Evolutionary conservation across 2,113 vertebrate species (phyloP).

Genomic region (Spea bombifrons): DNA sequence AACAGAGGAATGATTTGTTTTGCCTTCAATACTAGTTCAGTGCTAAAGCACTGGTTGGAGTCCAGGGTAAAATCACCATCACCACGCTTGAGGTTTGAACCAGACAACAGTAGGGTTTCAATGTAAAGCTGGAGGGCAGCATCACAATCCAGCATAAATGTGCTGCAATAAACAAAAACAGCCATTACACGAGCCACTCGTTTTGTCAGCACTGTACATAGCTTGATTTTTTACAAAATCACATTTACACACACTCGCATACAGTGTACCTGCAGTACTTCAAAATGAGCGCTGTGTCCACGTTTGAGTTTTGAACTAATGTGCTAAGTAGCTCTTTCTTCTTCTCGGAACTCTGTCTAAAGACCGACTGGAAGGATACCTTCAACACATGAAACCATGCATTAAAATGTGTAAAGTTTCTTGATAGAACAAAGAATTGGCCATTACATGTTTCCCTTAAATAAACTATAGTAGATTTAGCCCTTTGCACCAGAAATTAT

Average conservation of each 20-base stretch:
- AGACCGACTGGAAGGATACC: constrained; percentile 92
- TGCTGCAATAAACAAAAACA: constrained; percentile 60
- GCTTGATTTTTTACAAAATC: not conserved
- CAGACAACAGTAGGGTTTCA: constrained; percentile 80
- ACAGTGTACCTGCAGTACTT: constrained; percentile 84
- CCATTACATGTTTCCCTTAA: too few species aligned
- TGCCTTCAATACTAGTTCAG: constrained; percentile 67
- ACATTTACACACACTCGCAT: constrained; percentile 8
- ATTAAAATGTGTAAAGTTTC: too few species aligned
- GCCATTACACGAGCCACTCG: not conserved
- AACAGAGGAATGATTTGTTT: constrained; percentile 79
- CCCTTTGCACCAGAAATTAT: too few species aligned
- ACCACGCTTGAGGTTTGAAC: constrained; percentile 49
- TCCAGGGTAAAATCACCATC: constrained; percentile 51
- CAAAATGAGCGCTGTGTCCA: constrained; percentile 77
- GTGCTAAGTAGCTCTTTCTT: constrained; percentile 81
- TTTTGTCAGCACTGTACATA: not conserved
- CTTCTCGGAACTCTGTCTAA: constrained; percentile 75
- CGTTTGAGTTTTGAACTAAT: constrained; percentile 77
- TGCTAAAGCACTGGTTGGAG: constrained; percentile 50
- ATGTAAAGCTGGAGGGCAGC: constrained; percentile 83
- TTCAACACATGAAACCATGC: constrained; percentile 49
- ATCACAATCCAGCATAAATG: constrained; percentile 80
- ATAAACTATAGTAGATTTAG: too few species aligned
- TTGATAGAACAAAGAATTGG: too few species aligned